Evolutionary conservation across 2,888 invertebrate species (phyloP).

Genomic region (Drosophila anomelani): DNA sequence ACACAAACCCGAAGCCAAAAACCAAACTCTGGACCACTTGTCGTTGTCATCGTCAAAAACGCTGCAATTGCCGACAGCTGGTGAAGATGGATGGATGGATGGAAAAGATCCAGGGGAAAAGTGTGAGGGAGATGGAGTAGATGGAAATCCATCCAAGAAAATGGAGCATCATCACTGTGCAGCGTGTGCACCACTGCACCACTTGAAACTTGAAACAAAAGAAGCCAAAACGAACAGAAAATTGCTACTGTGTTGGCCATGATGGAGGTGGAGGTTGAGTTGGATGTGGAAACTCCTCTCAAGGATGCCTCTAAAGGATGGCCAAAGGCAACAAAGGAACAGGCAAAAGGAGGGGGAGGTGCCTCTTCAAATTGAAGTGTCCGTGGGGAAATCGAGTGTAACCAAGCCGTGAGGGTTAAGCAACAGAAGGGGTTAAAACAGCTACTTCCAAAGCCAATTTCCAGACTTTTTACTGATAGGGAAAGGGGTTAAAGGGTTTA

Average conservation of each 20-base stretch:
- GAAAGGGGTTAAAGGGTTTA: slow-evolving; percentile 11
- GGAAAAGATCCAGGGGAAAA: slow-evolving; percentile 13
- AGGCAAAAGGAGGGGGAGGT: slow-evolving; percentile 3
- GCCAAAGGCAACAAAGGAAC: slow-evolving; percentile 50
- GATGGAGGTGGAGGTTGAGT: neutral
- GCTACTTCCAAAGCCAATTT: slow-evolving; percentile 15
- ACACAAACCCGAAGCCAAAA: slow-evolving; percentile 32
- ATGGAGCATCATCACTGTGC: slow-evolving; percentile 49
- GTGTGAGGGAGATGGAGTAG: slow-evolving; percentile 22
- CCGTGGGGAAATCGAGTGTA: slow-evolving; percentile 50
- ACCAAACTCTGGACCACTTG: slow-evolving; percentile 56
- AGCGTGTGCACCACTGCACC: slow-evolving; percentile 43
- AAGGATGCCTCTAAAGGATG: slow-evolving; percentile 36
- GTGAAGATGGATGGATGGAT: slow-evolving; percentile 13
- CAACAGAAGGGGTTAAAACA: slow-evolving; percentile 8
- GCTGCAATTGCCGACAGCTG: slow-evolving; percentile 48
- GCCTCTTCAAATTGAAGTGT: slow-evolving; percentile 41
- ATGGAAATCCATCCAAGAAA: slow-evolving; percentile 53
- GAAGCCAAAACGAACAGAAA: slow-evolving; percentile 18
- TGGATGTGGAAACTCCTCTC: slow-evolving; percentile 4
- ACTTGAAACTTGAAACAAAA: slow-evolving; percentile 48
- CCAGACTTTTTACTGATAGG: slow-evolving; percentile 9
- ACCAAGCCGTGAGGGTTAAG: slow-evolving; percentile 27
- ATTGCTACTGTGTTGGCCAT: slow-evolving; percentile 5
- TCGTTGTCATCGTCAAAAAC: slow-evolving; percentile 59